phyloP scores from a whole-genome alignment of 2,113 vertebrate genomes.

The Corydoras maculifer region DNA sequence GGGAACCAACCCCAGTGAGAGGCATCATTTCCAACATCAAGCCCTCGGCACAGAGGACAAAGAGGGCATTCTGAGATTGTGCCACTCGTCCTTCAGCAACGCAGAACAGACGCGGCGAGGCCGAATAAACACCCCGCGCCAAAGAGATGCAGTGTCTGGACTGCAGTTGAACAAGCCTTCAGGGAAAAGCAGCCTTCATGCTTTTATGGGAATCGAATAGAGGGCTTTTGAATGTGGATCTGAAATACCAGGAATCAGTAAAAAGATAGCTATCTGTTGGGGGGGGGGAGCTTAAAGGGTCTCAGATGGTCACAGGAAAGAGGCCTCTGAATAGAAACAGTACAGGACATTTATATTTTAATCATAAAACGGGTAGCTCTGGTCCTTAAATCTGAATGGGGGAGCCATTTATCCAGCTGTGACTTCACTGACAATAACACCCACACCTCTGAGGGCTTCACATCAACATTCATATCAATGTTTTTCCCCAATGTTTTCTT shows the following conservation, averaged over 20 bases:
- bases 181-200: background rate
- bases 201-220: slow-evolving; percentile 29
- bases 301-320: slow-evolving; percentile 34
- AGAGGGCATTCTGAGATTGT: slow-evolving; percentile 26
- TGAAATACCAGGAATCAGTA: slow-evolving; percentile 29
- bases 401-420: too few species aligned
- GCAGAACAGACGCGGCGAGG: too few species aligned
- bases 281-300: background rate
- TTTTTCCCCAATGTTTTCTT: too few species aligned
- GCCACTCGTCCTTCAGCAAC: too few species aligned
- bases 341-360: too few species aligned
- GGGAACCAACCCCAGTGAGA: slow-evolving; percentile 13
- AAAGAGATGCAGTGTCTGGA: too few species aligned
- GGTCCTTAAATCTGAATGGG: too few species aligned
- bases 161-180: background rate
- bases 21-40: background rate
- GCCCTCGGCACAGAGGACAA: slow-evolving; percentile 29
- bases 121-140: slow-evolving; percentile 29
- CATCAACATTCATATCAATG: too few species aligned
- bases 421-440: too few species aligned
- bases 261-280: slow-evolving; percentile 28
- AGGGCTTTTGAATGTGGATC: slow-evolving; percentile 33
- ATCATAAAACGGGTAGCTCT: too few species aligned
- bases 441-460: too few species aligned
- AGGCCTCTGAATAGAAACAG: slow-evolving; percentile 25